These are phyloP conservation scores for Hozukius guyotensis DNA, from an alignment of 2,797 vertebrate genomes.

Conservation along the genomic window DNA sequence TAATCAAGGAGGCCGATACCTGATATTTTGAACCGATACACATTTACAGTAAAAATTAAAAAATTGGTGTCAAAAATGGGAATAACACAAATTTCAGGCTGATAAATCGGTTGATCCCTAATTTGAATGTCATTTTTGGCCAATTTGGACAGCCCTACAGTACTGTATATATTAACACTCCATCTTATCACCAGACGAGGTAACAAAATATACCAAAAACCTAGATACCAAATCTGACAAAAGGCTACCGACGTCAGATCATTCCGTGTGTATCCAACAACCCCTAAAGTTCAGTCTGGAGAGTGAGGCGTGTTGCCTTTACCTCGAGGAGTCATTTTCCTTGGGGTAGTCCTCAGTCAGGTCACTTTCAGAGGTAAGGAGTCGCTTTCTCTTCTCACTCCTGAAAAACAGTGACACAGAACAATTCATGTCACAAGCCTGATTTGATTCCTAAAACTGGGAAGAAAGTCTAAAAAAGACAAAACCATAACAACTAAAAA, in stretches of 20 bases:
- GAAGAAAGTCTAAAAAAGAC: background rate
- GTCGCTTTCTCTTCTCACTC: slow-evolving; percentile 93
- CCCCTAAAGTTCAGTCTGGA: background rate
- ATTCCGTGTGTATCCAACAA: background rate
- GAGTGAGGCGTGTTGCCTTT: slow-evolving; percentile 9
- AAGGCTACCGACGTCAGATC: background rate
- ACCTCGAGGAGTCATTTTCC: slow-evolving; percentile 99
- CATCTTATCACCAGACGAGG: background rate
- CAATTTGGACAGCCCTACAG: no score
- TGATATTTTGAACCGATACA: no score
- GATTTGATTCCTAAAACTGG: background rate
- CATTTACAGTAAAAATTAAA: no score
- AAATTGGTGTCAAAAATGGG: no score
- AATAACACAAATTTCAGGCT: no score
- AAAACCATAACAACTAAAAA: background rate
- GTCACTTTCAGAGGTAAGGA: slow-evolving; percentile 87
- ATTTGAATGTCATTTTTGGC: no score
- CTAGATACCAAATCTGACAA: background rate
- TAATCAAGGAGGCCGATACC: no score
- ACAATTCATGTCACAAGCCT: background rate
- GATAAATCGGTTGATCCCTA: no score
- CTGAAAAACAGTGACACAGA: slow-evolving; percentile 45
- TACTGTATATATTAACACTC: background rate
- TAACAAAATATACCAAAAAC: background rate
- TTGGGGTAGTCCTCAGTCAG: slow-evolving; percentile 96